Evolutionary conservation across 2,797 vertebrate species (phyloP).

Genomic region (Trematomus bernacchii): DNA sequence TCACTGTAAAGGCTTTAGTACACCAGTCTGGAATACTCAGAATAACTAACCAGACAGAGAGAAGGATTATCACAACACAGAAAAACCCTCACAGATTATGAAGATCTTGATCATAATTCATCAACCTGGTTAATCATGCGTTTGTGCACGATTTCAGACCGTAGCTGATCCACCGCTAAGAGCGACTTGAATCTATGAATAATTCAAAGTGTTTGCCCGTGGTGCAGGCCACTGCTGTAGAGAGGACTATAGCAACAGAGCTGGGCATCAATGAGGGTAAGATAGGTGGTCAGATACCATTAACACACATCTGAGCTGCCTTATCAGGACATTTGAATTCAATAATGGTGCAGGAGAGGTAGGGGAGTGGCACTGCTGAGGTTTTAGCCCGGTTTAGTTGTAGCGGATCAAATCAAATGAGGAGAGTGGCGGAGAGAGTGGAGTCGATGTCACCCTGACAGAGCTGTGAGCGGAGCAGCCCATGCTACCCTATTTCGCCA

Average conservation of each 20-base stretch:
- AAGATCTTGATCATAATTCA: slow-evolving; percentile 19
- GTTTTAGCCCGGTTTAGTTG: slow-evolving; percentile 39
- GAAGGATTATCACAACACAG: slow-evolving; percentile 4
- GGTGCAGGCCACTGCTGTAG: slow-evolving; percentile 65
- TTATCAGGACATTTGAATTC: slow-evolving; percentile 26
- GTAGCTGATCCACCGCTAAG: slow-evolving; percentile 56
- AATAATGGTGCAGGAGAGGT: not conserved
- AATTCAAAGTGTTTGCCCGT: slow-evolving; percentile 71
- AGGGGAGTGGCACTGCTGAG: slow-evolving; percentile 8
- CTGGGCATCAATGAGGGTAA: slow-evolving; percentile 34
- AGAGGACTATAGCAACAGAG: slow-evolving; percentile 44
- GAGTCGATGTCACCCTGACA: slow-evolving; percentile 49
- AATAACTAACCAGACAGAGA: not conserved
- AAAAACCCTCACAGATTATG: not conserved
- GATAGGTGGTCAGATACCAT: slow-evolving; percentile 26
- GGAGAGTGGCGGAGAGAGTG: slow-evolving; percentile 21
- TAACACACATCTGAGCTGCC: slow-evolving; percentile 28
- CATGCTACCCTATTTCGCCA: slow-evolving; percentile 59
- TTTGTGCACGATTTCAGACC: slow-evolving; percentile 42
- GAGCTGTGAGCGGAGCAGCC: slow-evolving; percentile 22
- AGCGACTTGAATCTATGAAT: slow-evolving; percentile 72
- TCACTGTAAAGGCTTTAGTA: not conserved
- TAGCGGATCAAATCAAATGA: slow-evolving; percentile 29
- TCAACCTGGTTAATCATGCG: slow-evolving; percentile 33
- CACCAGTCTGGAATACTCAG: not conserved